Base-by-base conservation (phyloP, 2,888 invertebrate genomes). In the Candidula unifasciata region DNA sequence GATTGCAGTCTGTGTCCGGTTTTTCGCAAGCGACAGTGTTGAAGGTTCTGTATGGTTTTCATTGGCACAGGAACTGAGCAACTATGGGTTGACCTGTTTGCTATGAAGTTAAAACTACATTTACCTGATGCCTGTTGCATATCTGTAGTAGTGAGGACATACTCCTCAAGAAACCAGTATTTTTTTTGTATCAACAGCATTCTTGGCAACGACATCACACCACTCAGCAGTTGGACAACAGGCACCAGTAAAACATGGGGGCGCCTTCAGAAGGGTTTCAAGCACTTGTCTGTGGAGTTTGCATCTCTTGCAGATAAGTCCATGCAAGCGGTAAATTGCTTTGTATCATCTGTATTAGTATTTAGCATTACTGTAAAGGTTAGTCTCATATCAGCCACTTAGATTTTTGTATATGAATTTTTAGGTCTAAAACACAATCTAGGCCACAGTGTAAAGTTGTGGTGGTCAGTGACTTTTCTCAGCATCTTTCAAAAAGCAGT, bases 171-270 rank as follows among this genome's bases (percentile, higher is more conserved):
- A 71, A 74, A 71, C 16, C n/a, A 30, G 30, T 76, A 8, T 68
- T 68, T 6, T 37, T 30, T 27, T 30, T 73, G 16, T 54, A 52
- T 18, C 87, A 87, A 21, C 90, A 93, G 93, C 89, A 85, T 88
- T n/a, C 86, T 93, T 86, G 90, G 92, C 83, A 89, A 88, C 82
- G 91, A 93, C 85, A 60, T 85, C 18, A 91, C 92, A 8, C 86
- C 87, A 13, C 90, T 93, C 27, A 88, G 92, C 2, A 85, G 91
- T 6, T 93, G 93, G 93, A 92, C 93, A 0, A 91, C 91, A 77
- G 93, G 93, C 6, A 88, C 89, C 18, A 91, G 89, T 85, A 89
- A 91, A n/a, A 90, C 92, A 5, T 93, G 93, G 93, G 79, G 86
- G 27, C 88, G 90, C 44, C 88, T 93, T n/a, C 91, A 93, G 87